phyloP scores from a whole-genome alignment of 2,888 invertebrate genomes.

The Oxystoma pomonae region DNA sequence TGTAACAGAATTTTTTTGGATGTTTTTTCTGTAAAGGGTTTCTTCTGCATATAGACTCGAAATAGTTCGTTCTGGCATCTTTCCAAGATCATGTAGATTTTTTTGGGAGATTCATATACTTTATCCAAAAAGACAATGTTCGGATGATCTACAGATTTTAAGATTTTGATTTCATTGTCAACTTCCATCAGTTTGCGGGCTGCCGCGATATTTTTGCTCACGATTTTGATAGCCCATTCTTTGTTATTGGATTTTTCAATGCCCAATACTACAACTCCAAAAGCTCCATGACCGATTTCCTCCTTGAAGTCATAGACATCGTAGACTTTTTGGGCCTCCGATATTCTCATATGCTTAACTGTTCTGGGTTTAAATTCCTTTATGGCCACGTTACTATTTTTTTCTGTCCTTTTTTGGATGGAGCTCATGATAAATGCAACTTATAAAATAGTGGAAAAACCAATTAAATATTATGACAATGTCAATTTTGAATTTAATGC shows the following conservation, averaged over 20 bases:
- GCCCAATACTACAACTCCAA: slow-evolving; percentile 45
- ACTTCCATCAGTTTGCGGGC: slow-evolving; percentile 32
- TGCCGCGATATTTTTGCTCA: slow-evolving; percentile 41
- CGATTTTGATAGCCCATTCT: slow-evolving; percentile 48
- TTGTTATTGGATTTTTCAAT: slow-evolving; percentile 39
- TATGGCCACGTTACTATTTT: neutral
- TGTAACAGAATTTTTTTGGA: slow-evolving; percentile 42
- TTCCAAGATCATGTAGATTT: slow-evolving; percentile 55
- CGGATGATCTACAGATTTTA: slow-evolving; percentile 54
- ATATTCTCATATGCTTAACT: slow-evolving; percentile 42
- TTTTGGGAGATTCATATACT: slow-evolving; percentile 53
- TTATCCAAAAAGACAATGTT: slow-evolving; percentile 53
- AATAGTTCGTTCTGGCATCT: slow-evolving; percentile 51
- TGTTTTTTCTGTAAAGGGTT: slow-evolving; percentile 42
- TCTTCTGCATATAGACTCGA: slow-evolving; percentile 40
- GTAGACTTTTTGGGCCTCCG: slow-evolving; percentile 39
- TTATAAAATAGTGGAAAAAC: too few relatives aligned
- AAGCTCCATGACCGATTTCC: slow-evolving; percentile 46
- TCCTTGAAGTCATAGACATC: slow-evolving; percentile 42
- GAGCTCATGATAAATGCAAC: neutral
- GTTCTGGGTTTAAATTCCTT: slow-evolving; percentile 25
- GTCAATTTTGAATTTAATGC: neutral
- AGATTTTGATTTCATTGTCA: slow-evolving; percentile 52
- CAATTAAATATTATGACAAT: neutral
- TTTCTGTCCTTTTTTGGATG: neutral